A percentile compares a stretch with the other conserved stretches of the same genome.
Evolutionary conservation across 2,113 vertebrate genomes (phyloP).

Genomic region (Genyomyrus donnyi): DNA sequence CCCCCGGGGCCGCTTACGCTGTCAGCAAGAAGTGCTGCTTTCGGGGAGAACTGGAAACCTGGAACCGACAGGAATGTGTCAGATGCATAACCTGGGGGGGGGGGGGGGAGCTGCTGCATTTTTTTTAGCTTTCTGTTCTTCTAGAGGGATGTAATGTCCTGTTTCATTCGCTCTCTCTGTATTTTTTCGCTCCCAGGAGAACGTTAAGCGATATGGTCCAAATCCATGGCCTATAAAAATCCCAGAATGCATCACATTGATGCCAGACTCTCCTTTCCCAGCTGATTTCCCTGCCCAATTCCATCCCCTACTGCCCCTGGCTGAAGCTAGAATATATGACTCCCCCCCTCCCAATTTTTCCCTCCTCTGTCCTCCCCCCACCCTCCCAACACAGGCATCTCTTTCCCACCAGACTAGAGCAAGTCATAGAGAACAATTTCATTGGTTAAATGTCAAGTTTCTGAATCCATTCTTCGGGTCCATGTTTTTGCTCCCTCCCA

Average conservation of each 20-base stretch:
- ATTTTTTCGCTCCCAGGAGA: background rate
- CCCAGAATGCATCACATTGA: background rate
- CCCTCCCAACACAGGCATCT: background rate
- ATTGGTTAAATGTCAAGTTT: background rate
- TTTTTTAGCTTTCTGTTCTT: background rate
- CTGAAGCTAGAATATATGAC: background rate
- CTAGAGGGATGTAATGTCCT: background rate
- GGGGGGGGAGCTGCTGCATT: conserved; percentile 13
- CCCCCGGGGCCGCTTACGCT: background rate
- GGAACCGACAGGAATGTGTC: background rate
- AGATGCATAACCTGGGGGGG: conserved; percentile 30
- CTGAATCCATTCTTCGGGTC: background rate
- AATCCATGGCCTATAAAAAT: background rate
- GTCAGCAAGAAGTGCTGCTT: background rate
- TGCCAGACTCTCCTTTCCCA: background rate
- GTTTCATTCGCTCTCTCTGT: background rate
- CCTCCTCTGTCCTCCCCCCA: background rate
- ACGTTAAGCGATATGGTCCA: background rate
- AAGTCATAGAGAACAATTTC: background rate
- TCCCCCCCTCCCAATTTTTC: background rate
- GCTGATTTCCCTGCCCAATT: background rate
- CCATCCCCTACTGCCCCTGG: background rate
- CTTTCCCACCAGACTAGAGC: background rate
- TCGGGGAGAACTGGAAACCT: background rate
- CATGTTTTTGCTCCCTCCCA: background rate